phyloP scores from a whole-genome alignment of 2,888 invertebrate genomes.

The Orchesella flavescens region DNA sequence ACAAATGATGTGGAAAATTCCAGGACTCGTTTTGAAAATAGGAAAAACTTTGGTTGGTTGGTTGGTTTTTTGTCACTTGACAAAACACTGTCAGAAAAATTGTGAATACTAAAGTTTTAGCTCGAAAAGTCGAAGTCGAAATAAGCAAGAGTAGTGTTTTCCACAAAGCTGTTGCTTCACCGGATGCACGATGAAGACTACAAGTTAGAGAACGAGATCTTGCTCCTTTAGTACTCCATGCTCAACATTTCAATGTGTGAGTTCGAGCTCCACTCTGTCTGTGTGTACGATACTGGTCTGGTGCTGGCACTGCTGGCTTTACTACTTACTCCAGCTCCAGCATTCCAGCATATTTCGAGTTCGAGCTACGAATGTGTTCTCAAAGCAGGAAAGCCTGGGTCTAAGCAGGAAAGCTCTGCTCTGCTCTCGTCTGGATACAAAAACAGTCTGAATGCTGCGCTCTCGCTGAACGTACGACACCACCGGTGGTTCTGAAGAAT shows the following conservation, averaged over 20 bases:
- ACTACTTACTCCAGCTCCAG: neutral
- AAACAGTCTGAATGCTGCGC: no score
- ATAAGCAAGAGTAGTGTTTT: no score
- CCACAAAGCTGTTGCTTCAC: conserved; percentile 54
- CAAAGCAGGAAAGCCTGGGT: neutral
- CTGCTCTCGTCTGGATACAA: no score
- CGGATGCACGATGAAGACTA: conserved; percentile 63
- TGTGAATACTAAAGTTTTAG: no score
- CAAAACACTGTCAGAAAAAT: no score
- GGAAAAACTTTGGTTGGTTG: no score
- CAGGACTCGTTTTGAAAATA: no score
- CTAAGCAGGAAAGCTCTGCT: no score
- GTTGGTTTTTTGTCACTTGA: no score
- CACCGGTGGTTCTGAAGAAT: neutral
- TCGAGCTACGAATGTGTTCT: neutral
- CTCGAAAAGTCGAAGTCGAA: no score
- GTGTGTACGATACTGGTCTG: neutral
- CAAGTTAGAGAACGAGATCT: conserved; percentile 3
- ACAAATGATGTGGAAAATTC: no score
- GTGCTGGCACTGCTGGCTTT: neutral
- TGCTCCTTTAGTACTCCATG: conserved; percentile 7
- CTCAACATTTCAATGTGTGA: neutral
- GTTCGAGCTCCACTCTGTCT: neutral
- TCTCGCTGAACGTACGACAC: neutral
- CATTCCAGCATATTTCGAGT: neutral